Percentiles rank a stretch among this genome's conserved stretches.
Conservation (phyloP, 2,888 invertebrate species). For the Sinohyriopsis cumingii region DNA sequence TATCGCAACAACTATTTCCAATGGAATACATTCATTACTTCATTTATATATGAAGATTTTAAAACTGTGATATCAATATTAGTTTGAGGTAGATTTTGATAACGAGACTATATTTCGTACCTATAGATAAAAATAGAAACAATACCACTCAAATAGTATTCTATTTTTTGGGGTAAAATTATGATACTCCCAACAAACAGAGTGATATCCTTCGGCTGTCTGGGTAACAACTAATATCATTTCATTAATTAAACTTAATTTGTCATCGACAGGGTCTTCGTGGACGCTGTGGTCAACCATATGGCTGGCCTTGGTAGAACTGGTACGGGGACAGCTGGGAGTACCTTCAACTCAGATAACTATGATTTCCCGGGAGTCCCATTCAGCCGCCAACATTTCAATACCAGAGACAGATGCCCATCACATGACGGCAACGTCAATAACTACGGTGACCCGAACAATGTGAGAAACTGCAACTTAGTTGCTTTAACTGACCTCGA, state of each 20-base stretch:
- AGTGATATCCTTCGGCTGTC: no score
- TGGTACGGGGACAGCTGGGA: slow-evolving; percentile 78
- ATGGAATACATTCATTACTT: no score
- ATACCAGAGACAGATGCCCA: slow-evolving; percentile 72
- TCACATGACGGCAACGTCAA: slow-evolving; percentile 27
- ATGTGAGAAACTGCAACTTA: slow-evolving; percentile 82
- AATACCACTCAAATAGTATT: no score
- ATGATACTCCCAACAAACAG: no score
- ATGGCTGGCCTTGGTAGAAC: slow-evolving; percentile 79
- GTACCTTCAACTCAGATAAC: slow-evolving; percentile 60
- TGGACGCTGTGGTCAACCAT: slow-evolving; percentile 87
- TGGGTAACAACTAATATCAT: no score
- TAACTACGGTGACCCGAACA: slow-evolving; percentile 56
- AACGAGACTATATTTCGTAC: no score
- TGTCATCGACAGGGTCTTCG: slow-evolving; percentile 79
- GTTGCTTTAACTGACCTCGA: slow-evolving; percentile 85
- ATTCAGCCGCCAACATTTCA: slow-evolving; percentile 78
- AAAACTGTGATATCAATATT: no score
- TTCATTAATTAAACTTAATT: no score
- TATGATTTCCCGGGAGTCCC: slow-evolving; percentile 72
- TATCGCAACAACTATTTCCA: neutral
- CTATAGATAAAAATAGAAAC: no score
- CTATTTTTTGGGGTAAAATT: no score
- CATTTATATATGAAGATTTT: no score
- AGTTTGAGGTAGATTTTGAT: no score